Evolutionary conservation across 2,888 invertebrate genomes (phyloP), one percentile per base, ranked within the genome.

Genomic region (Lydus trimaculatus): DNA sequence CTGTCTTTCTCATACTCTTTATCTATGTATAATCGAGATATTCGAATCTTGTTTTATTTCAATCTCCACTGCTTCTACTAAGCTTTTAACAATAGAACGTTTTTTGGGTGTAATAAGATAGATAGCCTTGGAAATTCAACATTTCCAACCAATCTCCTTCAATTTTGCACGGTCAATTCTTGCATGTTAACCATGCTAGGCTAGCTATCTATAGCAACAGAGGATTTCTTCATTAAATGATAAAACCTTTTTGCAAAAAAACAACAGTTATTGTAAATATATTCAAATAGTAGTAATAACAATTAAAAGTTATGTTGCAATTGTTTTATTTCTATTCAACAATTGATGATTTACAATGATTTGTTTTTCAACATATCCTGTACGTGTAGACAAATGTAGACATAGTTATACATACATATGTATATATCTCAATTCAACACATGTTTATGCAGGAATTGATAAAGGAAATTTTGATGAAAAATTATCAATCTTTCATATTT

Each of bases 131-230:
- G 66, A 66, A 61, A 66, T 62, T 36, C 36, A 60, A 60, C 56
- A 62, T 66, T 66, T 66, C 58, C 61, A 66, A 39, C 62, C 56
- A 62, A 66, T 65, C 66, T 66, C 62, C 36, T 58, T 62, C 58
- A 66, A 66, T 66, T 66, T 66, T 66, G 62, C 66, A 66, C 58
- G 62, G 62, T 36, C 33, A 62, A 62, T 66, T 66, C 62, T 66
- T 62, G 62, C 58, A 48, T 33, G 36, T 61, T 62, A 62, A 56
- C 66, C 66, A 52, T 36, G 39, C 36, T 36, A 7, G 36, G 48
- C 61, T n/a, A 28, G 28, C 28, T 28, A 28, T 28, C n/a, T 28
- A 61, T 8, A 17, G 43, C 33, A 33, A 43, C 1, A 36, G 2
- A 52, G 1, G 25, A 52, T 56, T 56, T 56, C 25, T 56, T 15